phyloP scores from a whole-genome alignment of 92 coral and sea anemone species.

The Nematostella vectensis region DNA sequence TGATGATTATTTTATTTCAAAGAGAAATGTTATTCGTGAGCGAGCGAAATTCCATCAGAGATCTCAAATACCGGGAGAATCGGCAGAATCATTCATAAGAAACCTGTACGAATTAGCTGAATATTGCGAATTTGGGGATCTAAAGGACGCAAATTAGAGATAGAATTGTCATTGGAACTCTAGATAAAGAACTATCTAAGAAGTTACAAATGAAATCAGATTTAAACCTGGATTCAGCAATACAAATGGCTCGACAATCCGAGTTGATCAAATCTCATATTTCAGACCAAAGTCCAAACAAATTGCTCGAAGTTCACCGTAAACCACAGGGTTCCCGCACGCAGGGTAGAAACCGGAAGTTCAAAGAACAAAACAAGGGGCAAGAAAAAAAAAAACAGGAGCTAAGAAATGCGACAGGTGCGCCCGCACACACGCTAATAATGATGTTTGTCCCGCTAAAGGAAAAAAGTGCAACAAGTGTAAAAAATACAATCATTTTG shows the following conservation, averaged over 20 bases:
- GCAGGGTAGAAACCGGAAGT: background rate
- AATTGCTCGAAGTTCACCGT: background rate
- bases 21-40: background rate
- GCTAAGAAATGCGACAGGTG: background rate
- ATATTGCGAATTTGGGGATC: background rate
- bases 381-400: background rate
- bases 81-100: background rate
- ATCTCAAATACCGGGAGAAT: background rate
- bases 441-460: background rate
- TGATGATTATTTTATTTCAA: background rate
- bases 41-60: background rate
- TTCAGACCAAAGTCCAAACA: constrained; percentile 1
- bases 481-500: background rate
- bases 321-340: constrained; percentile 1
- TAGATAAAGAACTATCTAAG: background rate
- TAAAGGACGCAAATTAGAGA: background rate
- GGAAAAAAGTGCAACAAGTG: background rate
- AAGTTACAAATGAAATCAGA: background rate
- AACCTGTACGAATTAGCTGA: background rate
- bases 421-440: background rate
- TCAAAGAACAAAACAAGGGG: background rate
- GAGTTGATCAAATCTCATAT: background rate
- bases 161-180: constrained; percentile 1
- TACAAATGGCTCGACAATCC: background rate
- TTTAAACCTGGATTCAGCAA: background rate